Evolutionary conservation across 2,113 vertebrate genomes (phyloP).

Genomic region (Pan troglodytes): NHGRI_mPanTro3-v2.1_pri NC_072407.2:73155501-73156000

Average conservation of each 20-base stretch:
- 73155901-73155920: neutral
- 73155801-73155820: fast-evolving
- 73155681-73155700: fast-evolving
- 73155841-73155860: fast-evolving
- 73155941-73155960: fast-evolving
- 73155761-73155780: neutral
- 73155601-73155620: neutral
- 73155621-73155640: too few species aligned
- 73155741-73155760: fast-evolving
- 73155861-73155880: fast-evolving
- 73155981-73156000: neutral
- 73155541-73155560: neutral
- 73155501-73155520: neutral
- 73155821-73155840: fast-evolving
- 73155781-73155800: neutral
- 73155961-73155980: too few species aligned
- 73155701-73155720: neutral
- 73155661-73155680: fast-evolving
- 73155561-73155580: neutral
- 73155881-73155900: neutral
- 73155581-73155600: neutral
- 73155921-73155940: fast-evolving
- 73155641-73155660: neutral
- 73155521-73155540: too few species aligned
- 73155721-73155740: neutral